Conservation (phyloP, 2,113 vertebrate species). For the Hippopotamus amphibius region DNA sequence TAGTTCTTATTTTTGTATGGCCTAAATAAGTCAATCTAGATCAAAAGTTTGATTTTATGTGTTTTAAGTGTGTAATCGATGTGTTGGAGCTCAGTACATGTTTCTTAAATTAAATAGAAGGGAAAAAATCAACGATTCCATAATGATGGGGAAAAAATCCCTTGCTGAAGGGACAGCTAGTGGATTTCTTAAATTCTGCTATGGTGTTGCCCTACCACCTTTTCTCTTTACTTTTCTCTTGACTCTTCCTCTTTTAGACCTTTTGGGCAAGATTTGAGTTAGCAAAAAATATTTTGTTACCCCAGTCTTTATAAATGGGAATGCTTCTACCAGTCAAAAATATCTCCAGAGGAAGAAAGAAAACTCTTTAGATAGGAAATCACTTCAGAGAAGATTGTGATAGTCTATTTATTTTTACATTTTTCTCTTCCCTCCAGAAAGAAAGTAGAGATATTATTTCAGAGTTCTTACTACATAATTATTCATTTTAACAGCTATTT, state of each 20-base stretch:
- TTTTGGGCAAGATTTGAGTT: conserved; percentile 42
- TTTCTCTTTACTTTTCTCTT: conserved; percentile 12
- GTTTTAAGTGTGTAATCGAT: neutral
- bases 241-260: neutral
- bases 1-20: neutral
- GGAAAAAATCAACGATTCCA: neutral
- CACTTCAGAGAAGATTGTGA: neutral
- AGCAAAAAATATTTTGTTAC: conserved; percentile 12
- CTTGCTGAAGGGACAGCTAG: neutral
- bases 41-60: neutral
- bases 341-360: neutral
- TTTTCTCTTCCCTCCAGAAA: neutral
- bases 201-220: neutral
- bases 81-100: neutral
- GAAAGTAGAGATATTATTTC: neutral
- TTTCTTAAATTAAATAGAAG: conserved; percentile 29
- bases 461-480: neutral
- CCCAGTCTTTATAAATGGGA: neutral
- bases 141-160: neutral
- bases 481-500: neutral
- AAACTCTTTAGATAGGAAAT: neutral
- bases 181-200: neutral
- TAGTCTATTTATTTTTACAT: neutral
- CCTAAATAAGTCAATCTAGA: neutral
- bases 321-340: neutral